Percentiles rank a stretch among this genome's conserved stretches.
Conservation (phyloP, 2,797 vertebrate species). For the Miichthys miiuy region DNA sequence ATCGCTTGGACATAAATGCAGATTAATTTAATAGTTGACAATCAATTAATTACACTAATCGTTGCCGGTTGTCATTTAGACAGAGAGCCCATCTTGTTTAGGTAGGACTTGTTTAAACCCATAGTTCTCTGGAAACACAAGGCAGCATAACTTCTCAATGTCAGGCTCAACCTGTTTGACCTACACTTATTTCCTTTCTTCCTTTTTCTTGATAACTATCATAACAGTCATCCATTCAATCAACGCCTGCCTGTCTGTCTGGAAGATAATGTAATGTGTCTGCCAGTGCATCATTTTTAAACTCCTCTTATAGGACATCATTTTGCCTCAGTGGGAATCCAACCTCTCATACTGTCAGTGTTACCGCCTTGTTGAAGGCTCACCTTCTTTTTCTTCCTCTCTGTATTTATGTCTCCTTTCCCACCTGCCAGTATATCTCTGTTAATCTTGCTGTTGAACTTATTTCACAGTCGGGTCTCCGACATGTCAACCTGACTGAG, state of each 20-base stretch:
- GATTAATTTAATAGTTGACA: too few species aligned
- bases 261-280: background rate
- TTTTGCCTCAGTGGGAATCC: slow-evolving; percentile 32
- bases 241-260: background rate
- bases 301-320: background rate
- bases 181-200: background rate
- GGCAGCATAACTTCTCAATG: too few species aligned
- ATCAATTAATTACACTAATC: too few species aligned
- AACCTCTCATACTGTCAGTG: slow-evolving; percentile 24
- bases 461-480: slow-evolving; percentile 74
- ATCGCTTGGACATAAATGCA: too few species aligned
- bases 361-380: slow-evolving; percentile 12
- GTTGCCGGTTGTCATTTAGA: background rate
- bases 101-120: too few species aligned
- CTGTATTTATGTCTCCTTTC: slow-evolving; percentile 37
- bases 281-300: background rate
- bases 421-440: slow-evolving; percentile 61
- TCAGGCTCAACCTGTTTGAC: too few species aligned
- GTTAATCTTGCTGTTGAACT: slow-evolving; percentile 72
- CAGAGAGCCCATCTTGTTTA: too few species aligned
- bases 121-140: too few species aligned
- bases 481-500: slow-evolving; percentile 53
- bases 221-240: background rate
- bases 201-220: background rate
- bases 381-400: slow-evolving; percentile 15